Base-by-base conservation (phyloP, 2,113 vertebrate genomes). In the Eurystomus gularis region DNA sequence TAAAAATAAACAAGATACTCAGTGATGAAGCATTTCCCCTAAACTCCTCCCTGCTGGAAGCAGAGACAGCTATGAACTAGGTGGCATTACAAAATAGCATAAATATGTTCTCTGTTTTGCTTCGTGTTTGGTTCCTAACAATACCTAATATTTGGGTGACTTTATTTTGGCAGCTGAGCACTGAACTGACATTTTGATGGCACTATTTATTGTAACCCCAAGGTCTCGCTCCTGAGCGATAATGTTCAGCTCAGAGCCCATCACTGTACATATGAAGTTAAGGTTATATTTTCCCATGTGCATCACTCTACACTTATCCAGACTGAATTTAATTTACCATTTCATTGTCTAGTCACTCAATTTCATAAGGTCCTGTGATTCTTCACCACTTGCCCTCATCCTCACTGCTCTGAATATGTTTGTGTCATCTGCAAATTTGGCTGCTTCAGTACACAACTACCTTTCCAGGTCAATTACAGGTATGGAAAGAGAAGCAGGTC, bases 101-200 rank as follows among this genome's bases (percentile, higher is more conserved):
- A 93, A 96, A 76, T 60, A 28, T 68, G 52, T 75, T 71, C 39
- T 90, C 42, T 76, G 10, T 48, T 86, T 95, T 87, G 60, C 48
- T 89, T 94, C 89, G 77, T 79, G 48, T 89, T 93, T 84, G 25
- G 52, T 66, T 95, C 83, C 58, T 95, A 68, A 76, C 78, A 65
- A 76, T 87, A 86, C 71, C 90, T 76, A 88, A 72, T 78, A 86
- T 76, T 94, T 87, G 70, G 77, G 69, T 86, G 84, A 81, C 61
- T 69, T 91, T 78, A 89, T 84, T 84, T 60, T 84, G 86, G 70
- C 93, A 87, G 86, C 65, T 86, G 86, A 96, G 86, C 52, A 37
- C 77, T 91, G 65, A 91, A 81, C 81, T 97, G 95, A 95, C 91
- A 87, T 96, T 96, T 96, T 95, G 91, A 96, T 96, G 93, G 86